These are phyloP conservation scores for Oxyura jamaicensis DNA, from an alignment of 2,113 vertebrate species.

Conservation along the genomic window DNA sequence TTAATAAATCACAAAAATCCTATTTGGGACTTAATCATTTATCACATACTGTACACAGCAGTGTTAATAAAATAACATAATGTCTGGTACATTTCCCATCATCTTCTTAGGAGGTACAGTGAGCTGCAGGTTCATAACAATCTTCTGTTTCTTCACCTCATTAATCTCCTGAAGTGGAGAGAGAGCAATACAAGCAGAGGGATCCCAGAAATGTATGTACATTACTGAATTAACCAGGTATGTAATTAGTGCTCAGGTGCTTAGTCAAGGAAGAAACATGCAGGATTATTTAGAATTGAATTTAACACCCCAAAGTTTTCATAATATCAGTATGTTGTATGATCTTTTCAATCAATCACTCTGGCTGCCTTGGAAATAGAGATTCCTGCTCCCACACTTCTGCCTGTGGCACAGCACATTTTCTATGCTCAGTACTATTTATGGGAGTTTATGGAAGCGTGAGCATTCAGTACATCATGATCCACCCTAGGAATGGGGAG, in stretches of 20 bases:
- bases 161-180: conserved; percentile 75
- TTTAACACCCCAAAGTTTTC: conserved; percentile 69
- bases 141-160: conserved; percentile 74
- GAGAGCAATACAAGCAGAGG: conserved; percentile 63
- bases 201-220: conserved; percentile 54
- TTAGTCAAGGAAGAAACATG: conserved; percentile 65
- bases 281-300: conserved; percentile 71
- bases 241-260: conserved; percentile 82
- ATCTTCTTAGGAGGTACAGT: conserved; percentile 50
- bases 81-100: conserved; percentile 49
- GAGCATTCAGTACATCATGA: neutral
- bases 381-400: neutral
- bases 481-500: neutral
- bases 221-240: conserved; percentile 83
- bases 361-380: neutral
- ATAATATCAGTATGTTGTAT: accelerated
- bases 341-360: neutral
- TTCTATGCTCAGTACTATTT: neutral
- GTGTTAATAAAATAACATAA: conserved; percentile 15
- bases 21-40: too few relatives aligned
- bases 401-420: neutral
- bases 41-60: neutral
- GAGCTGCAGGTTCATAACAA: conserved; percentile 72
- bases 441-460: neutral
- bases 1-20: too few relatives aligned